A percentile compares a stretch with the other conserved stretches of the same genome.
These are phyloP conservation scores for Brachyrhaphis roseni DNA, from an alignment of 2,797 vertebrate genomes.

Conservation along the genomic window DNA sequence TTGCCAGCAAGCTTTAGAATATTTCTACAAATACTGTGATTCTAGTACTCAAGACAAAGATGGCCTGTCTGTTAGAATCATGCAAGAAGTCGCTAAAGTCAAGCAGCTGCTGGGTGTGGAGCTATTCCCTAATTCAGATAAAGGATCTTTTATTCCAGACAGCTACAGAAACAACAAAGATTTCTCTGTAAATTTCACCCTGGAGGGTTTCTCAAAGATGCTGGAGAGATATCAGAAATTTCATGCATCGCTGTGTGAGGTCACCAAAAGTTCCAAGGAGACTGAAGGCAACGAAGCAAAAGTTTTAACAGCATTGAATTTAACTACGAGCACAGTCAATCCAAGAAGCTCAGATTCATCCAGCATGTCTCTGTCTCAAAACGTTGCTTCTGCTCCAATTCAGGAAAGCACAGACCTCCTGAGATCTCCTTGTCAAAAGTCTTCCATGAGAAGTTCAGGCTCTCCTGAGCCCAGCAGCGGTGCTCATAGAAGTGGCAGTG, in stretches of 20 bases:
- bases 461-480: slow-evolving; percentile 22
- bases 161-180: slow-evolving; percentile 75
- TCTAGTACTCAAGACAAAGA: slow-evolving; percentile 73
- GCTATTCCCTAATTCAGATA: slow-evolving; percentile 81
- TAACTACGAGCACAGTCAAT: slow-evolving; percentile 47
- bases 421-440: slow-evolving; percentile 81
- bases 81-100: slow-evolving; percentile 75
- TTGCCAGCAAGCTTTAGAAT: slow-evolving; percentile 82
- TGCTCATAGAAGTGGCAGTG: slow-evolving; percentile 17
- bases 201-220: slow-evolving; percentile 77
- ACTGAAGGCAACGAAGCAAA: not conserved
- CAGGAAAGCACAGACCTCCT: slow-evolving; percentile 43
- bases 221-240: slow-evolving; percentile 85
- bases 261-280: slow-evolving; percentile 68
- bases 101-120: slow-evolving; percentile 79
- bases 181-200: slow-evolving; percentile 58
- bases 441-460: slow-evolving; percentile 74
- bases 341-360: slow-evolving; percentile 8
- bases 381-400: slow-evolving; percentile 9
- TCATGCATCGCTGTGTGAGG: slow-evolving; percentile 84
- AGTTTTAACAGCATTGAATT: slow-evolving; percentile 84
- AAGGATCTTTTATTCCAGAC: slow-evolving; percentile 87
- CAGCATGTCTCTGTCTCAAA: not conserved
- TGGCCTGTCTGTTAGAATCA: slow-evolving; percentile 80
- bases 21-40: slow-evolving; percentile 79